Evolutionary conservation across 2,888 invertebrate genomes (phyloP).

Genomic region (Abrostola tripartita): DNA sequence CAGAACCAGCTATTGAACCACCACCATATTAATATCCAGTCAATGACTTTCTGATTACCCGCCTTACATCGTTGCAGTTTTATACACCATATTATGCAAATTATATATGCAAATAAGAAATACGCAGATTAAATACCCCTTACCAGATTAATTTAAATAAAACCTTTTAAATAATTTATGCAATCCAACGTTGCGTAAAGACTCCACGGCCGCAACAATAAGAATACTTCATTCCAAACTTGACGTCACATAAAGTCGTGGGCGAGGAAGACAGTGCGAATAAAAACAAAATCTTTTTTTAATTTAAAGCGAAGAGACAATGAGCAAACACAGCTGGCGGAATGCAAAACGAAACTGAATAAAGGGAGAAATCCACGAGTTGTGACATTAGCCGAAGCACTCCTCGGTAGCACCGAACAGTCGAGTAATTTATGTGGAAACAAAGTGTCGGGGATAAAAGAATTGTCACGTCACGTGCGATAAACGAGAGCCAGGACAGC

Average conservation of each 20-base stretch:
- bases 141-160: constrained; percentile 78
- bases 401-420: constrained; percentile 73
- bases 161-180: constrained; percentile 80
- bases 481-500: constrained; percentile 68
- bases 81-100: constrained; percentile 57
- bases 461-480: constrained; percentile 81
- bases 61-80: constrained; percentile 44
- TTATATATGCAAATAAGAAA: constrained; percentile 36
- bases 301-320: constrained; percentile 85
- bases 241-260: constrained; percentile 87
- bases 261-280: constrained; percentile 80
- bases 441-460: constrained; percentile 79
- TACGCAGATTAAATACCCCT: constrained; percentile 52
- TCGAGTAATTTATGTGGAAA: constrained; percentile 82
- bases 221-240: constrained; percentile 85
- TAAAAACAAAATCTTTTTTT: constrained; percentile 82
- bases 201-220: constrained; percentile 75
- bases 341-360: constrained; percentile 84
- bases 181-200: constrained; percentile 82
- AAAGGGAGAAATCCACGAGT: constrained; percentile 75
- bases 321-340: constrained; percentile 86
- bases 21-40: constrained; percentile 43
- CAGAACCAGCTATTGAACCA: constrained; percentile 45
- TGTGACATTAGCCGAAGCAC: constrained; percentile 73
- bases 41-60: constrained; percentile 57